Evolutionary conservation across 2,113 vertebrate genomes (phyloP).

Genomic region (Marmota monax): DNA sequence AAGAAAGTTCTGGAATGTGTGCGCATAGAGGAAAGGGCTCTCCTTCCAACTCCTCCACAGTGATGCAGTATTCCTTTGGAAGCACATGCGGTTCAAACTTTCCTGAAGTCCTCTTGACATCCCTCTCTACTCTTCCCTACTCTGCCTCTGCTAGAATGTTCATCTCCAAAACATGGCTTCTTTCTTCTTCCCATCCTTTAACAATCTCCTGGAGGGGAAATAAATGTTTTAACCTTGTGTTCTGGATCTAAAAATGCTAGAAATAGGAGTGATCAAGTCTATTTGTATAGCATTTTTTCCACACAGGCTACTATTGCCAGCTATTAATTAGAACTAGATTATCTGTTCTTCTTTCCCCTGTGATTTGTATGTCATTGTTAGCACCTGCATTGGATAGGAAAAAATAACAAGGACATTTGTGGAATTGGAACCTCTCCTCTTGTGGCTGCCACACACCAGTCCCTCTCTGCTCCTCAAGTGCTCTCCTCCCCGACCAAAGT

Average conservation of each 20-base stretch:
- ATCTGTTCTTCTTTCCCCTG: neutral
- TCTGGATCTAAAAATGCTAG: conserved; percentile 34
- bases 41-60: neutral
- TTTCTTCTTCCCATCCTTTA: neutral
- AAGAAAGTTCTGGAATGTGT: neutral
- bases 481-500: neutral
- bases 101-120: neutral
- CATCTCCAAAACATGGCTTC: neutral
- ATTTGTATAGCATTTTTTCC: neutral
- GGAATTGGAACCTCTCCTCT: neutral
- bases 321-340: neutral
- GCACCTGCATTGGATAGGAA: neutral
- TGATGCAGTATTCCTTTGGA: neutral
- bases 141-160: neutral
- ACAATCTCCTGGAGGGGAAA: neutral
- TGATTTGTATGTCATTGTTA: neutral
- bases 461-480: neutral
- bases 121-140: neutral
- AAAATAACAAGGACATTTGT: neutral
- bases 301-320: neutral
- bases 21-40: neutral
- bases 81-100: neutral
- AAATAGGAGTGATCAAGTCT: neutral
- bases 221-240: neutral
- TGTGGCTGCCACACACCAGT: neutral